Conservation (phyloP, 2,888 invertebrate species). For the Sepioteuthis lessoniana region DNA sequence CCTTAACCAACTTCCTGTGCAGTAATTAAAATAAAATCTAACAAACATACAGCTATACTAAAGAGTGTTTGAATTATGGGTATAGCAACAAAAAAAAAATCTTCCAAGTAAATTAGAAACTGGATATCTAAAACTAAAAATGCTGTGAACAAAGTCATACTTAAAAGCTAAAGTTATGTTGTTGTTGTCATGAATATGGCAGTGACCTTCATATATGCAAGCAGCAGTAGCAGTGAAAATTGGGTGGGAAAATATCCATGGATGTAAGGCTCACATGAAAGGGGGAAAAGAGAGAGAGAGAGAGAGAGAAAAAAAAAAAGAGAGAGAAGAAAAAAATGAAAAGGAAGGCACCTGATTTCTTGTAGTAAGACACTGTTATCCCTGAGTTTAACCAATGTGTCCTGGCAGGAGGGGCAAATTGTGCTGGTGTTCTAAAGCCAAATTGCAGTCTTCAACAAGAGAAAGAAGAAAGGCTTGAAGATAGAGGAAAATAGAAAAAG, state of each 20-base stretch:
- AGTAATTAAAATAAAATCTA: background rate
- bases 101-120: background rate
- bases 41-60: background rate
- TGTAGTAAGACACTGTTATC: conserved; percentile 33
- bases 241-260: background rate
- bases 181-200: conserved; percentile 13
- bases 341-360: conserved; percentile 33
- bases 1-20: background rate
- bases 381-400: conserved; percentile 33
- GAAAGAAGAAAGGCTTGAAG: background rate
- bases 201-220: conserved; percentile 5
- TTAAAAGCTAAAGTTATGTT: conserved; percentile 23
- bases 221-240: conserved; percentile 12
- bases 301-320: no score
- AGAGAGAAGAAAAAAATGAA: background rate
- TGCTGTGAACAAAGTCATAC: background rate
- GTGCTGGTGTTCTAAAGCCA: conserved; percentile 23
- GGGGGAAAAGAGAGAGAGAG: no score
- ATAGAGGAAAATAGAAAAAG: no score
- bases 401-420: conserved; percentile 33
- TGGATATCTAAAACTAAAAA: background rate
- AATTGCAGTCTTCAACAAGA: conserved; percentile 20
- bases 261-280: conserved; percentile 33
- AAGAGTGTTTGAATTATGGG: background rate
- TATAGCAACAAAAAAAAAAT: background rate